phyloP scores from a whole-genome alignment of 92 coral and sea anemone genomes.

The Isaurus tuberculatus region DNA sequence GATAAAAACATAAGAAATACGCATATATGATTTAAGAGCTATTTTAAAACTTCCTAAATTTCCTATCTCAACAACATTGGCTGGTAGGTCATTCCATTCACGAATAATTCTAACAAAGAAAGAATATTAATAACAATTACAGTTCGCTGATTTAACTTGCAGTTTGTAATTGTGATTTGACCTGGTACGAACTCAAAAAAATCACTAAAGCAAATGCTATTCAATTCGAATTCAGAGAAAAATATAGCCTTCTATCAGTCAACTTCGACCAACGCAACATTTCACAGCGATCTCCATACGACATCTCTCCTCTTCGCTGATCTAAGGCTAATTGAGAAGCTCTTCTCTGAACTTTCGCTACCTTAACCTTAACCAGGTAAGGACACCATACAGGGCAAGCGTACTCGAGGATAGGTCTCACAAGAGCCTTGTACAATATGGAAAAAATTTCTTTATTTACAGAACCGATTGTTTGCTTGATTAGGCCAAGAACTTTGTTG shows the following conservation, averaged over 20 bases:
- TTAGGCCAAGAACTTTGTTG: slow-evolving; percentile 48
- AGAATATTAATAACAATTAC: no score
- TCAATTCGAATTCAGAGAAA: no score
- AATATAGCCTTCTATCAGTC: not conserved
- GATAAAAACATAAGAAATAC: no score
- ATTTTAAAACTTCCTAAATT: no score
- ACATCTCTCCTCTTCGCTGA: slow-evolving; percentile 11
- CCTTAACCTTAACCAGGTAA: not conserved
- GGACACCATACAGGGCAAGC: slow-evolving; percentile 42
- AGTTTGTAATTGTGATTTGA: no score
- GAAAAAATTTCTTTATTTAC: slow-evolving; percentile 31
- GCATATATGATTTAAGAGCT: no score
- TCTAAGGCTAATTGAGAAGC: slow-evolving; percentile 1
- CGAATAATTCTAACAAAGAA: no score
- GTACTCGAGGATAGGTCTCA: slow-evolving; percentile 52
- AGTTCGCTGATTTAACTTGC: no score
- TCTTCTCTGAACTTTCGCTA: slow-evolving; percentile 1
- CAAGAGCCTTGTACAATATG: slow-evolving; percentile 44
- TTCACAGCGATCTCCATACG: slow-evolving; percentile 10
- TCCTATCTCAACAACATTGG: no score
- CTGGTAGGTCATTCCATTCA: no score
- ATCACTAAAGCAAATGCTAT: no score
- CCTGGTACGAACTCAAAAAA: no score
- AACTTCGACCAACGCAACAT: slow-evolving; percentile 12
- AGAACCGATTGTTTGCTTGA: slow-evolving; percentile 39